A percentile compares a stretch with the other conserved stretches of the same genome.
Evolutionary conservation across 1,140 invertebrate species (phyloP).

Genomic region (Fopius arisanus): DNA sequence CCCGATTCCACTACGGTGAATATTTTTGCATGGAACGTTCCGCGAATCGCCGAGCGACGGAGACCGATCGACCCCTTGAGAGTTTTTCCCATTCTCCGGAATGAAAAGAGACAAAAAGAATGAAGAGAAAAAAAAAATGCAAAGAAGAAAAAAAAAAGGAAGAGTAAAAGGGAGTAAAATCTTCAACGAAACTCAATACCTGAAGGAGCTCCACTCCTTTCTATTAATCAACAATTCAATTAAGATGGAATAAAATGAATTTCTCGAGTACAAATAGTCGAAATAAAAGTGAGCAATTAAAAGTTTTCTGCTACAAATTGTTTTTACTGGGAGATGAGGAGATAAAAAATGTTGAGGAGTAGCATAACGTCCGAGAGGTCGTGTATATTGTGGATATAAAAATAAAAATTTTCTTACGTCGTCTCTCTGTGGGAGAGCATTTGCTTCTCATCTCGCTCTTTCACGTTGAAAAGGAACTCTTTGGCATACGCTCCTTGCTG

Average conservation of each 20-base stretch:
- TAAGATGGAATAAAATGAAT: slow-evolving; percentile 11
- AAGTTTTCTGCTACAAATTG: slow-evolving; percentile 26
- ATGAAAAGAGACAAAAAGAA: slow-evolving; percentile 5
- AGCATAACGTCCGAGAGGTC: slow-evolving; percentile 8
- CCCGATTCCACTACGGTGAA: slow-evolving; percentile 46
- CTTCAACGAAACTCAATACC: background rate
- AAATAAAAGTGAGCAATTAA: slow-evolving; percentile 25
- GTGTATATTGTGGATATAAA: slow-evolving; percentile 18
- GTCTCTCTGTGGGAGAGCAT: background rate
- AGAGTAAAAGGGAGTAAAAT: background rate
- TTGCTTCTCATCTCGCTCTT: background rate
- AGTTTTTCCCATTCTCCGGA: slow-evolving; percentile 34
- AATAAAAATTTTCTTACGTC: slow-evolving; percentile 22
- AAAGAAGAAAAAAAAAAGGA: slow-evolving; percentile 7
- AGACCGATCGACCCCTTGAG: slow-evolving; percentile 31
- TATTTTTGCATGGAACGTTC: slow-evolving; percentile 48
- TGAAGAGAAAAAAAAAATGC: background rate
- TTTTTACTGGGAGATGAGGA: background rate
- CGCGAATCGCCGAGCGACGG: slow-evolving; percentile 38
- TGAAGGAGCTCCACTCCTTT: background rate
- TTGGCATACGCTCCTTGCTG: slow-evolving; percentile 21
- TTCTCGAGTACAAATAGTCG: background rate
- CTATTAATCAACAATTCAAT: slow-evolving; percentile 4
- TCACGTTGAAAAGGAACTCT: slow-evolving; percentile 9
- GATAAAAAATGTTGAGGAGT: background rate